phyloP scores from a whole-genome alignment of 2,888 invertebrate genomes.

The Tipula confusa region DNA sequence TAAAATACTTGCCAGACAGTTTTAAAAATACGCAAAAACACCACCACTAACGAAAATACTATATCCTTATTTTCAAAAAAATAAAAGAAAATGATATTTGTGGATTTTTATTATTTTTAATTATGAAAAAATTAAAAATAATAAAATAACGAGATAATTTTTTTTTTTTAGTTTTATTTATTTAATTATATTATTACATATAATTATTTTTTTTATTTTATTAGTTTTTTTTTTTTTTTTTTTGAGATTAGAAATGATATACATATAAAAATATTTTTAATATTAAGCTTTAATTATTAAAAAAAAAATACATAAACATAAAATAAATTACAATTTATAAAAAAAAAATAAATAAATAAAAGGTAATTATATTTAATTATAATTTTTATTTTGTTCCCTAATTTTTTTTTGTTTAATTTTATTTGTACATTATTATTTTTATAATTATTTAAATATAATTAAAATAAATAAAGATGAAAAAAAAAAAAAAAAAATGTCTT shows the following conservation, averaged over 20 bases:
- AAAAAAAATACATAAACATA: background rate
- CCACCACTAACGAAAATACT: background rate
- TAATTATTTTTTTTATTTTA: conserved; percentile 8
- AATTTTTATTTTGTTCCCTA: background rate
- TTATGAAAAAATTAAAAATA: background rate
- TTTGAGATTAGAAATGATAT: background rate
- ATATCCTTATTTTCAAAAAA: background rate
- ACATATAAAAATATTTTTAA: background rate
- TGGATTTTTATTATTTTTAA: conserved; percentile 20
- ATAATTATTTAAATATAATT: conserved; percentile 25
- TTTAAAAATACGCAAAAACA: background rate
- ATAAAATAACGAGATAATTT: conserved; percentile 12
- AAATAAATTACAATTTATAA: background rate
- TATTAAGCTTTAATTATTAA: conserved; percentile 12
- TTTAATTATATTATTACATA: background rate
- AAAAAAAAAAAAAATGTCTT: background rate
- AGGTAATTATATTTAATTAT: conserved; percentile 15
- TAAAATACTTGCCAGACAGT: background rate
- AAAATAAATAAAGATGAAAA: conserved; percentile 15
- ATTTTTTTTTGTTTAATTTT: background rate
- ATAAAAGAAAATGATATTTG: background rate
- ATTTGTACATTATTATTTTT: conserved; percentile 25
- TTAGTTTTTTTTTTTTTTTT: background rate
- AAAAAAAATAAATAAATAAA: background rate
- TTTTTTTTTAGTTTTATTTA: conserved; percentile 21